Conservation (phyloP, 1,140 invertebrate species). For the Achroia grisella region DNA sequence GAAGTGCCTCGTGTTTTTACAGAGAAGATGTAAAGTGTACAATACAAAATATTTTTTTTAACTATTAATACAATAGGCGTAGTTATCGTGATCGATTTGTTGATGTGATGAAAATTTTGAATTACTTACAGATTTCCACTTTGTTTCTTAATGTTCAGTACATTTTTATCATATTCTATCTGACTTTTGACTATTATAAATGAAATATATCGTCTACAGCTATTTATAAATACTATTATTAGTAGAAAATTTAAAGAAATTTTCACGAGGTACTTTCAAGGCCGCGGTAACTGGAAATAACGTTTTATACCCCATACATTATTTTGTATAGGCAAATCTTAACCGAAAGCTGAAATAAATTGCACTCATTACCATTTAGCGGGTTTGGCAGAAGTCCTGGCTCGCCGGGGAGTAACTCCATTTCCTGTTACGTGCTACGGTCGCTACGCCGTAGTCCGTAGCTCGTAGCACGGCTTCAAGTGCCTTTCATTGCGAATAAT, state of each 20-base stretch:
- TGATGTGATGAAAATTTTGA: too few species aligned
- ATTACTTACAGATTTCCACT: too few species aligned
- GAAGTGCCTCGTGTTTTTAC: too few species aligned
- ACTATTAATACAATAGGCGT: too few species aligned
- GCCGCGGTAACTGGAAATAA: neutral
- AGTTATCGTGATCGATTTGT: too few species aligned
- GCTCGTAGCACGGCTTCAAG: constrained; percentile 37
- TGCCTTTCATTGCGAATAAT: constrained; percentile 50
- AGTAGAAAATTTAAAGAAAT: neutral
- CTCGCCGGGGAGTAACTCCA: constrained; percentile 48
- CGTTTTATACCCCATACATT: neutral
- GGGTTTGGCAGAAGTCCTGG: constrained; percentile 49
- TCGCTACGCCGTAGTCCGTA: constrained; percentile 47
- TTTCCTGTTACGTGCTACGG: constrained; percentile 59
- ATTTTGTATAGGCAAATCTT: constrained; percentile 6
- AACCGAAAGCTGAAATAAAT: constrained; percentile 31
- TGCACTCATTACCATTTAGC: constrained; percentile 51
- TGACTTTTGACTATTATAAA: too few species aligned
- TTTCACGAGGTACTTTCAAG: neutral
- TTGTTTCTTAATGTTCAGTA: too few species aligned
- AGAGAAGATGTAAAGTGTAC: too few species aligned
- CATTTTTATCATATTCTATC: neutral
- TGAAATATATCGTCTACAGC: too few species aligned
- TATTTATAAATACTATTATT: too few species aligned
- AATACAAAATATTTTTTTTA: too few species aligned